phyloP scores from a whole-genome alignment of 2,888 invertebrate species.

The Leucophenga maculata region DNA sequence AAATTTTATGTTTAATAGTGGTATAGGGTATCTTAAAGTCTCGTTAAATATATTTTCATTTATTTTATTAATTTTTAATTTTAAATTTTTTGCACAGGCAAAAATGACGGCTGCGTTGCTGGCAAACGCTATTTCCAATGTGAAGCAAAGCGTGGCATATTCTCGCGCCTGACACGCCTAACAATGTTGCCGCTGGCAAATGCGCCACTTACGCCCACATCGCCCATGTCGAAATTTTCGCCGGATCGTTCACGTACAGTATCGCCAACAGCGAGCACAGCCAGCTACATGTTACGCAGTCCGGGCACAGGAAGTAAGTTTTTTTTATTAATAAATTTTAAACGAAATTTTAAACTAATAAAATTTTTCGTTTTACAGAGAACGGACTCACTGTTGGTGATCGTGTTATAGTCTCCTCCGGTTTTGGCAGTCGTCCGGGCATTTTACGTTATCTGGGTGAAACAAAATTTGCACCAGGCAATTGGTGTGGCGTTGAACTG shows the following conservation, averaged over 20 bases:
- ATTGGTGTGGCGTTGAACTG: conserved; percentile 96
- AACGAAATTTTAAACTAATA: too few relatives aligned
- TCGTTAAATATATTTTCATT: neutral
- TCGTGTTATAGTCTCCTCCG: conserved; percentile 89
- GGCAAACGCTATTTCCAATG: conserved; percentile 95
- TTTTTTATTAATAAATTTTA: neutral
- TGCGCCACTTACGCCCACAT: conserved; percentile 72
- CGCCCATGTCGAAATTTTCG: conserved; percentile 61
- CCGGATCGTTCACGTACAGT: conserved; percentile 70
- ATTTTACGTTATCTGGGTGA: conserved; percentile 87
- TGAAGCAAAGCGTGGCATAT: conserved; percentile 92
- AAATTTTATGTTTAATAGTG: too few relatives aligned
- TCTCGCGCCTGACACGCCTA: conserved; percentile 89
- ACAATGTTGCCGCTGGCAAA: conserved; percentile 80
- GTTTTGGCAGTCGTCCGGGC: conserved; percentile 91
- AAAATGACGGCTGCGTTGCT: conserved; percentile 96
- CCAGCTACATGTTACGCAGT: conserved; percentile 65
- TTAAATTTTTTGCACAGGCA: conserved; percentile 77
- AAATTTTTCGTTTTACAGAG: too few relatives aligned
- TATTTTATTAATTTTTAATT: conserved; percentile 3
- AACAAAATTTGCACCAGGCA: conserved; percentile 92
- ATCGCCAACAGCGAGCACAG: conserved; percentile 70
- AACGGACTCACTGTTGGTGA: conserved; percentile 88
- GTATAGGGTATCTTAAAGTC: too few relatives aligned
- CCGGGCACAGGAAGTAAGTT: conserved; percentile 67